These are phyloP conservation scores for Agonopterix heracliana DNA, from an alignment of 2,888 invertebrate genomes.

Conservation along the genomic window DNA sequence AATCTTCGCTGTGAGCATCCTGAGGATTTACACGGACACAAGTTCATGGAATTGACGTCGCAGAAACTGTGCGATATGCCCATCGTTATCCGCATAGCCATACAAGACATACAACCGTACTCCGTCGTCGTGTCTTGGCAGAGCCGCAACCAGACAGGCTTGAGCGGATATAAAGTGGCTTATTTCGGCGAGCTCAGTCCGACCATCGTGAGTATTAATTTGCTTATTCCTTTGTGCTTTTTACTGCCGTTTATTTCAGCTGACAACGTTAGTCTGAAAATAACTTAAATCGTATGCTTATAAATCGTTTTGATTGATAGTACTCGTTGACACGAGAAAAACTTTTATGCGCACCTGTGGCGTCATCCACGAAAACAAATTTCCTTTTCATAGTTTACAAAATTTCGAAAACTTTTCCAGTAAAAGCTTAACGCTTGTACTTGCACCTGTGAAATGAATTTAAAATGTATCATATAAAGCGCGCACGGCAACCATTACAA, in stretches of 20 bases:
- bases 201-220: constrained; percentile 66
- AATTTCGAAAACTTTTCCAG: no score
- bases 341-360: no score
- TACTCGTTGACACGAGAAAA: no score
- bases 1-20: constrained; percentile 89
- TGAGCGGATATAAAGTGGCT: constrained; percentile 90
- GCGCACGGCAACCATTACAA: constrained; percentile 55
- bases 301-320: no score
- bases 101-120: constrained; percentile 91
- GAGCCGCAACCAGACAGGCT: constrained; percentile 88
- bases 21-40: constrained; percentile 83
- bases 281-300: no score
- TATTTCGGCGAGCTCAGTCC: constrained; percentile 80
- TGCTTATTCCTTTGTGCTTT: not conserved
- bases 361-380: no score
- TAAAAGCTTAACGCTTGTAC: not conserved
- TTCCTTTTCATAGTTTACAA: no score
- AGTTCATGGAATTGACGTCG: constrained; percentile 86
- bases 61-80: constrained; percentile 91
- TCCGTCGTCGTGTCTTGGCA: constrained; percentile 93
- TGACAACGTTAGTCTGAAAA: no score
- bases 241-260: not conserved
- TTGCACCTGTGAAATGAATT: constrained; percentile 23
- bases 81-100: constrained; percentile 87
- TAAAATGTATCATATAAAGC: constrained; percentile 32